Percentiles rank a stretch among this genome's conserved stretches.
Conservation (phyloP, 1,140 invertebrate genomes). For the Helicoverpa zea region DNA sequence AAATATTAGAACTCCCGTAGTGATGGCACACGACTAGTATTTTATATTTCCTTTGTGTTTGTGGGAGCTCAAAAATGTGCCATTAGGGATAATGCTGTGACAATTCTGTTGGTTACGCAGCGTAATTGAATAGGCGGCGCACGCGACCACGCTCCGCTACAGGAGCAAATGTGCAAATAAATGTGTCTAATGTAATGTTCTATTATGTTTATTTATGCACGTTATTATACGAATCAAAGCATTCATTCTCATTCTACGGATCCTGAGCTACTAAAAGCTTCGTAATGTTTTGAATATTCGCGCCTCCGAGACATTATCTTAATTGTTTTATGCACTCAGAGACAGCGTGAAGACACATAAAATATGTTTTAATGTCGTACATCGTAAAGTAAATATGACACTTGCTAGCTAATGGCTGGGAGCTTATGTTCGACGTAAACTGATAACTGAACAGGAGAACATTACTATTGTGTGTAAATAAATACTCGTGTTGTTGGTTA, state of each 20-base stretch:
- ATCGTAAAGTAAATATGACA: conserved; percentile 53
- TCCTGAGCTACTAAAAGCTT: conserved; percentile 60
- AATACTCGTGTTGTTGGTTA: conserved; percentile 43
- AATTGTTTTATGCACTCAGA: conserved; percentile 79
- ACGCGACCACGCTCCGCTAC: conserved; percentile 70
- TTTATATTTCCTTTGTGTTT: conserved; percentile 78
- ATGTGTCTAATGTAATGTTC: conserved; percentile 76
- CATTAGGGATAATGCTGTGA: conserved; percentile 80
- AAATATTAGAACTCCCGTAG: conserved; percentile 80
- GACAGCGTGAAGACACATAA: conserved; percentile 49
- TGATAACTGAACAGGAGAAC: not conserved
- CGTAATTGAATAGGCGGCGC: conserved; percentile 84
- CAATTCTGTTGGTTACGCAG: conserved; percentile 69
- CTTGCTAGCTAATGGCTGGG: conserved; percentile 30
- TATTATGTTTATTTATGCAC: conserved; percentile 64
- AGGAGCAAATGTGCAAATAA: conserved; percentile 74
- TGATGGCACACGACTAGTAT: conserved; percentile 80
- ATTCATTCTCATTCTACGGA: conserved; percentile 57
- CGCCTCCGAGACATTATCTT: conserved; percentile 72
- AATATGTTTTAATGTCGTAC: conserved; percentile 55
- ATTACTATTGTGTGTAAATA: not conserved
- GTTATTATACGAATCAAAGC: conserved; percentile 67
- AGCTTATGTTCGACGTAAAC: conserved; percentile 15
- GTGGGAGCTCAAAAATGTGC: conserved; percentile 74
- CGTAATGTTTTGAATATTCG: conserved; percentile 59